These are phyloP conservation scores for Chironomus tepperi DNA, from an alignment of 1,140 invertebrate species.

Conservation along the genomic window DNA sequence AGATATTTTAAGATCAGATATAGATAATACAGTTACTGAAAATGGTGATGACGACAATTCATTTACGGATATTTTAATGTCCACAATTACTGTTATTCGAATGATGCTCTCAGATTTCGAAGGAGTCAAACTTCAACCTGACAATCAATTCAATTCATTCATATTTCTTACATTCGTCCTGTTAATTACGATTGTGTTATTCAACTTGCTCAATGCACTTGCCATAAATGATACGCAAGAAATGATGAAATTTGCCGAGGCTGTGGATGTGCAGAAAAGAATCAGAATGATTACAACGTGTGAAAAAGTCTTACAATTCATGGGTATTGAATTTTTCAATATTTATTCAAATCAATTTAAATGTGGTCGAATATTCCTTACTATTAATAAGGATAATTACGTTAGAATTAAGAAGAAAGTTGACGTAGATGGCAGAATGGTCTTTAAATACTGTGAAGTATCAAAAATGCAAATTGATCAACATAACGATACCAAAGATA, in stretches of 20 bases:
- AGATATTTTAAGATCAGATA: not conserved
- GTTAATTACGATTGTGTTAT: not conserved
- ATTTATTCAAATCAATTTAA: not conserved
- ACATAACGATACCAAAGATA: too few species aligned
- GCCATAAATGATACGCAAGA: not conserved
- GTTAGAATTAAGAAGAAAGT: not conserved
- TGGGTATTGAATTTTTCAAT: not conserved
- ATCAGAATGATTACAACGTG: not conserved
- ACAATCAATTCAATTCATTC: not conserved
- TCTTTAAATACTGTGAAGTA: too few species aligned
- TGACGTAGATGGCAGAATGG: too few species aligned
- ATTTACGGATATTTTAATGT: not conserved
- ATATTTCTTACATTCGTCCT: not conserved
- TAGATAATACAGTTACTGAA: too few species aligned
- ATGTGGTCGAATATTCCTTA: not conserved
- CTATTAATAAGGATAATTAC: not conserved
- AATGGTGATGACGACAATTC: not conserved
- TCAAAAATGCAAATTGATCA: too few species aligned
- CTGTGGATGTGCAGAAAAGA: not conserved
- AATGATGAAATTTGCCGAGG: not conserved
- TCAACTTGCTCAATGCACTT: not conserved
- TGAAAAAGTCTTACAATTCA: not conserved
- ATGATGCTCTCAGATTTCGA: not conserved
- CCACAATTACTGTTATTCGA: not conserved
- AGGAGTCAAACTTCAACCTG: not conserved